Evolutionary conservation across 2,888 invertebrate species (phyloP).

Genomic region (Lysandra bellargus): DNA sequence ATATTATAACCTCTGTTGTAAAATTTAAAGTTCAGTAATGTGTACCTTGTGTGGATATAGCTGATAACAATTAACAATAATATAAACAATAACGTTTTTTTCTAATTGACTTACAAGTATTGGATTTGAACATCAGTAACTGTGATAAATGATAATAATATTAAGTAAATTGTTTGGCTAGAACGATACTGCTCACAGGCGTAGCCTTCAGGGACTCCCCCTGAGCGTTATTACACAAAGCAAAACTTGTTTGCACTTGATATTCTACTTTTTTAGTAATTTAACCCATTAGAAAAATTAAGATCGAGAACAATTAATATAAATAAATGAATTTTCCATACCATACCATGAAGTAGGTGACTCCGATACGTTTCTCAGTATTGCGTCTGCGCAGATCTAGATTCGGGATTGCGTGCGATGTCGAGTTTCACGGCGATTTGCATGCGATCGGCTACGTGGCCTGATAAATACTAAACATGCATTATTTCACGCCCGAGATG

Average conservation of each 20-base stretch:
- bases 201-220: no score
- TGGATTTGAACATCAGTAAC: no score
- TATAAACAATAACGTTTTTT: no score
- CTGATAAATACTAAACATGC: conserved; percentile 58
- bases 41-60: neutral
- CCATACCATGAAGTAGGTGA: conserved; percentile 10
- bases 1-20: conserved; percentile 15
- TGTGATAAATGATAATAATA: no score
- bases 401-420: conserved; percentile 41
- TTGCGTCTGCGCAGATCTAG: conserved; percentile 34
- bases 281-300: neutral
- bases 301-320: neutral
- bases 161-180: no score
- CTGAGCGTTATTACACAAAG: no score
- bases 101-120: no score
- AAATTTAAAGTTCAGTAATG: conserved; percentile 21
- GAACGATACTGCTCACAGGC: no score
- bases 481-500: conserved; percentile 58
- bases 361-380: conserved; percentile 26
- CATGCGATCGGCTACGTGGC: conserved; percentile 49
- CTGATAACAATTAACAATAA: no score
- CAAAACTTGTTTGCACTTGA: no score
- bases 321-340: neutral
- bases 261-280: no score
- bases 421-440: conserved; percentile 59